Percentiles rank a stretch among this genome's conserved stretches.
Evolutionary conservation across 2,797 vertebrate genomes (phyloP).

Genomic region (Sebastes iracundus): DNA sequence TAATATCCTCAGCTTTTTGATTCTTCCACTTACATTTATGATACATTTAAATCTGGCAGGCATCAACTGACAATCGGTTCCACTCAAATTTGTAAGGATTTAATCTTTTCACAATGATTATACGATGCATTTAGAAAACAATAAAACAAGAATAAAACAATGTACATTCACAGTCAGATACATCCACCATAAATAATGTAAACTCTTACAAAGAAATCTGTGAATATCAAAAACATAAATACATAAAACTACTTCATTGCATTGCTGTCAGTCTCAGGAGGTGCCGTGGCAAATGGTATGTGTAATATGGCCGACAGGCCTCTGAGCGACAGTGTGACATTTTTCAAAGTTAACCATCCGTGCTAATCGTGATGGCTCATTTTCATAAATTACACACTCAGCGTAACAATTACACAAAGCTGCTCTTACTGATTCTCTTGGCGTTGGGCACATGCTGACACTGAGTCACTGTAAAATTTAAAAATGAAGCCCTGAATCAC

Average conservation of each 20-base stretch:
- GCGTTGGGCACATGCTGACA: constrained; percentile 39
- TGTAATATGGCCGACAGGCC: constrained; percentile 32
- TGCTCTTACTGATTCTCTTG: constrained; percentile 40
- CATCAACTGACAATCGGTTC: constrained; percentile 73
- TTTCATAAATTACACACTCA: constrained; percentile 64
- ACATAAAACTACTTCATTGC: constrained; percentile 38
- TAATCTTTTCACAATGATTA: constrained; percentile 68
- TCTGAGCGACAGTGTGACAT: constrained; percentile 43
- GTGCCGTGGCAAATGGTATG: constrained; percentile 2
- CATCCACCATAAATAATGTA: constrained; percentile 59
- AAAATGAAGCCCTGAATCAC: constrained; percentile 53
- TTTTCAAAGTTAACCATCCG: constrained; percentile 53
- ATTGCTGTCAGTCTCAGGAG: constrained; percentile 29
- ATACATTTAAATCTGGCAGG: constrained; percentile 72
- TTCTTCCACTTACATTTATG: constrained; percentile 69
- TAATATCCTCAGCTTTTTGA: constrained; percentile 49
- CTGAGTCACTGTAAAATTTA: constrained; percentile 57
- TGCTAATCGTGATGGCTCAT: constrained; percentile 57
- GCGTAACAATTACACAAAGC: constrained; percentile 48
- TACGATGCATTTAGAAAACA: constrained; percentile 69
- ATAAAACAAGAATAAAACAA: constrained; percentile 51
- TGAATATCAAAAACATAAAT: constrained; percentile 57
- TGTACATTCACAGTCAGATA: constrained; percentile 77
- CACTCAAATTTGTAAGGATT: constrained; percentile 67
- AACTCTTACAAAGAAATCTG: constrained; percentile 35